Base-by-base conservation (phyloP, 35 echinoderm and acorn worm species). In the Patiria miniata region DNA sequence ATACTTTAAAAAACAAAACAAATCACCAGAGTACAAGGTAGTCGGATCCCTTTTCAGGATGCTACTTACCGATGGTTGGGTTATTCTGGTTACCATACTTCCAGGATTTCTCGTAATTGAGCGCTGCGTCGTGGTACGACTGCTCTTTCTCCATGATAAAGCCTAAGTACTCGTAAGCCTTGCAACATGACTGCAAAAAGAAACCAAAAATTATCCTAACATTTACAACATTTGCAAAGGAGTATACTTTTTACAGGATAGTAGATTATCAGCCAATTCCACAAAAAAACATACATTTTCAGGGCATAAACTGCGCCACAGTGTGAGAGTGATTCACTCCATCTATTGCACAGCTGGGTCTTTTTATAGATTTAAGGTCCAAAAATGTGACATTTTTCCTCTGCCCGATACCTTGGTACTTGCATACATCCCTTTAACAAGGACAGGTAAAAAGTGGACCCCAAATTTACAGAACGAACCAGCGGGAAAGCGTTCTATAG, bases 111-210 rank as follows among this genome's bases (percentile, higher is more conserved):
- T 99, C 96, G 84, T 99, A 99, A 54, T 91, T 99, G 44, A 26
- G 39, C 0, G 95, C 85, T 29, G 96, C 96, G 90, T 99, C 96
- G 60, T 92, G 93, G 28, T 94, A 95, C 7, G 92, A 94, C 53
- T 99, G 92, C 50, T 99, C 96, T 59, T 99, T 99, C 86, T 99
- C 96, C 93, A 99, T 99, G 83, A 99, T 99, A 76, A 99, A 98
- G 3, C 96, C 96, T 16, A 99, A 86, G 79, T 99, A 99, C 51
- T 99, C 96, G 83, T 99, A 99, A 10, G 96, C 96, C 58, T 99
- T 99, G 40, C 92, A 95, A 60, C 89, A 91, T 65, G 90, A 99
- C 96, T 99, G 53, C 0, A 39, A 89, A 6, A 47, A 6, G 42
- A 47, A 4, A 47, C 4, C 42, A 47, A 47, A n/a, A n/a, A n/a